phyloP scores from a whole-genome alignment of 2,888 invertebrate genomes.

The Caenorhabditis parvicauda region DNA sequence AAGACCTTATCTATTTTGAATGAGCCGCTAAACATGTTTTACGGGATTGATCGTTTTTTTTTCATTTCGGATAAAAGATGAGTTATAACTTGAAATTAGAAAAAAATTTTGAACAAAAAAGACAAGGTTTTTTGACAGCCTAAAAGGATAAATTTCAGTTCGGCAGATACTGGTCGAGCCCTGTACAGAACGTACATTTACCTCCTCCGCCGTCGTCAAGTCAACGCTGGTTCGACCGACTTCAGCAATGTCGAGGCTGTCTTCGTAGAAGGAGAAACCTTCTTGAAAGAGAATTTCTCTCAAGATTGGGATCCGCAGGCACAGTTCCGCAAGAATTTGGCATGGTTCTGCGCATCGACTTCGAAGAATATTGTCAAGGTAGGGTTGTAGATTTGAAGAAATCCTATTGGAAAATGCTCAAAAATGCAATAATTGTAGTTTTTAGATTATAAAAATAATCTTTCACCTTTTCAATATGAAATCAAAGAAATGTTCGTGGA shows the following conservation, averaged over 20 bases:
- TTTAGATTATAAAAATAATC: too few relatives aligned
- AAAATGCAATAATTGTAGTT: too few relatives aligned
- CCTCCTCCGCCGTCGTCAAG: constrained; percentile 22
- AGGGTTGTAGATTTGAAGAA: too few relatives aligned
- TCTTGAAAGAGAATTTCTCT: constrained; percentile 25
- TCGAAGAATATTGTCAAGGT: constrained; percentile 13
- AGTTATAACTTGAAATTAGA: too few relatives aligned
- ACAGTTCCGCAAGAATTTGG: constrained; percentile 45
- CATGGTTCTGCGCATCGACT: constrained; percentile 41
- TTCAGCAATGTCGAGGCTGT: constrained; percentile 21
- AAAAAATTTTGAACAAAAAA: not conserved
- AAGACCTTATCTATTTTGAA: too few relatives aligned
- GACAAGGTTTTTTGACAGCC: not conserved
- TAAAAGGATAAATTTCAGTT: constrained; percentile 8
- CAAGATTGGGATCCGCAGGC: constrained; percentile 38
- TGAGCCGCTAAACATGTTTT: too few relatives aligned
- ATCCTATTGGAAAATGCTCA: too few relatives aligned
- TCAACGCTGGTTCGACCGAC: constrained; percentile 1
- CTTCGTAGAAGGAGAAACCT: constrained; percentile 33
- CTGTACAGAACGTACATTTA: constrained; percentile 51
- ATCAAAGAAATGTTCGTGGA: too few relatives aligned
- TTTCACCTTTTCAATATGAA: too few relatives aligned
- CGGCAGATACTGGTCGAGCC: constrained; percentile 26
- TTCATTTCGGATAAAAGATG: too few relatives aligned
- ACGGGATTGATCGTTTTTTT: too few relatives aligned